A percentile compares a stretch with the other conserved stretches of the same genome.
Conservation (phyloP, 2,797 vertebrate genomes). For the Enteromius fasciolatus region DNA sequence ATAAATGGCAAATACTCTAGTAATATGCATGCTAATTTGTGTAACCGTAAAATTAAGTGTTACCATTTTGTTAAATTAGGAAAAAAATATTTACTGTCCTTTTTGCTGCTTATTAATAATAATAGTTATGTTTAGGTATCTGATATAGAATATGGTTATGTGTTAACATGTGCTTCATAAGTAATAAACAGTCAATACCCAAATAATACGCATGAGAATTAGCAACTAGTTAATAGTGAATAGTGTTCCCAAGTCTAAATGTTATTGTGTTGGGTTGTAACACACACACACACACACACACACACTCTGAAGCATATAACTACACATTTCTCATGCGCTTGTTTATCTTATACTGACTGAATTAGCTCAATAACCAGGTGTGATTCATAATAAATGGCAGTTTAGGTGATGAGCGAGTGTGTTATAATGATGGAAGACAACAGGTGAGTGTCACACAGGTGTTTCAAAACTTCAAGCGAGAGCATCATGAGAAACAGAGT, state of each 20-base stretch:
- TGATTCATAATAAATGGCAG: not conserved
- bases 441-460: slow-evolving; percentile 12
- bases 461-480: slow-evolving; percentile 8
- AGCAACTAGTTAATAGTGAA: not conserved
- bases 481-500: slow-evolving; percentile 28
- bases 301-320: not conserved
- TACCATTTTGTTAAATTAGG: too few relatives aligned
- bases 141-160: too few relatives aligned
- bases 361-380: not conserved
- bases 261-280: not conserved
- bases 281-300: not conserved
- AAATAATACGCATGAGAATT: not conserved
- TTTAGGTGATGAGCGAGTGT: not conserved
- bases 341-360: not conserved
- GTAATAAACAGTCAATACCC: not conserved
- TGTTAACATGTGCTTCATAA: too few relatives aligned
- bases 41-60: too few relatives aligned
- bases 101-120: too few relatives aligned
- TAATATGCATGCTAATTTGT: too few relatives aligned
- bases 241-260: not conserved
- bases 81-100: too few relatives aligned
- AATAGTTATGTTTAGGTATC: too few relatives aligned
- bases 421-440: slow-evolving; percentile 3
- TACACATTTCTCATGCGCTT: not conserved
- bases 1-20: too few relatives aligned